These are phyloP conservation scores for Trachelus troglodyta DNA, from an alignment of 2,888 invertebrate genomes.

Conservation along the genomic window DNA sequence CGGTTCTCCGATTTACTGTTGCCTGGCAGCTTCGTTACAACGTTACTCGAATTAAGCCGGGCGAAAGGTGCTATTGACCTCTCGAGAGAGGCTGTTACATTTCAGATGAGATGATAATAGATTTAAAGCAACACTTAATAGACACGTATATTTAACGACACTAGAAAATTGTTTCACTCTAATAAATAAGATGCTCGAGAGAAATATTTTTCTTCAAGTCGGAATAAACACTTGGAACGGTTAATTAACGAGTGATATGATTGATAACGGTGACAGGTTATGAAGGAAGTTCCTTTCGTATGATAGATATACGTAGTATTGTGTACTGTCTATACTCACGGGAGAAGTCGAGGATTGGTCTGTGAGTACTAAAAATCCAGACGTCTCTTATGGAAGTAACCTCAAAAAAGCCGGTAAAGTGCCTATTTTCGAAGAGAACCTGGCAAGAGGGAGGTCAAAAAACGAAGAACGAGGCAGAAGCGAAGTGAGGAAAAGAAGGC, in stretches of 20 bases:
- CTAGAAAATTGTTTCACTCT: neutral
- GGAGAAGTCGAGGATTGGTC: neutral
- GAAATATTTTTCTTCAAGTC: neutral
- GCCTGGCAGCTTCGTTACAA: neutral
- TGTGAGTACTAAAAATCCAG: slow-evolving; percentile 8
- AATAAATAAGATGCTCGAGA: neutral
- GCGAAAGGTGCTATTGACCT: neutral
- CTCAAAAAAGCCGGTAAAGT: slow-evolving; percentile 42
- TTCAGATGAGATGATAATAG: neutral
- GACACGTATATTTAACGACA: neutral
- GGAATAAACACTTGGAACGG: neutral
- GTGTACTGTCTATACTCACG: slow-evolving; percentile 11
- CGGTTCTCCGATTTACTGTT: neutral
- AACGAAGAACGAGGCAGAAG: slow-evolving; percentile 4
- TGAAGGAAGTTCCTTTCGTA: neutral
- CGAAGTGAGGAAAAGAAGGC: slow-evolving; percentile 4
- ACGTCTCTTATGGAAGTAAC: slow-evolving; percentile 42
- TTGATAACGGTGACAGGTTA: neutral
- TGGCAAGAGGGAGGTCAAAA: slow-evolving; percentile 13
- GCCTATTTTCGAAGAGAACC: slow-evolving; percentile 37
- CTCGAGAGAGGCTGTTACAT: neutral
- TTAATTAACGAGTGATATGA: neutral
- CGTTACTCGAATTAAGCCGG: neutral
- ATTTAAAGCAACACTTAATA: neutral
- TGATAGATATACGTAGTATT: neutral